Evolutionary conservation across 30 jellyfish, hydroid and myxozoan genomes (phyloP).

Genomic region (Catostylus mosaicus): DNA sequence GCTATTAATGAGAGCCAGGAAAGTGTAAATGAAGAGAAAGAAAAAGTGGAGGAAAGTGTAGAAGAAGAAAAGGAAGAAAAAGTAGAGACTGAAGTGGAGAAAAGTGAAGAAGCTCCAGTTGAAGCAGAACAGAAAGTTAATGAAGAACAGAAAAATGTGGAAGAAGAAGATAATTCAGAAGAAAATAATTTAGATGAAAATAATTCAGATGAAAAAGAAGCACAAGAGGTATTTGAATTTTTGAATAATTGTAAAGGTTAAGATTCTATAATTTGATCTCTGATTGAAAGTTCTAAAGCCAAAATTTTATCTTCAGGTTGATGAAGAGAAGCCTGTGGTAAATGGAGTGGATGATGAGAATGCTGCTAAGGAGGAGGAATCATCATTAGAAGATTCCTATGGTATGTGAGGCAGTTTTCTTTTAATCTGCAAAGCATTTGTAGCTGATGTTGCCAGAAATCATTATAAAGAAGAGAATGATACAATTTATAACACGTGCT

Average conservation of each 20-base stretch:
- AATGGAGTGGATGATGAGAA: constrained; percentile 8
- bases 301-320: too few relatives aligned
- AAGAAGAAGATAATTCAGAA: too few relatives aligned
- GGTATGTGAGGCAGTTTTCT: not conserved
- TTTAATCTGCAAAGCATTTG: too few relatives aligned
- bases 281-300: not conserved
- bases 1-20: not conserved
- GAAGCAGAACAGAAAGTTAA: not conserved
- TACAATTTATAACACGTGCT: too few relatives aligned
- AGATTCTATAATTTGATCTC: too few relatives aligned
- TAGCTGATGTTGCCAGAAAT: too few relatives aligned
- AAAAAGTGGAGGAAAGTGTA: constrained; percentile 1
- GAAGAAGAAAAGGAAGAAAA: constrained; percentile 32
- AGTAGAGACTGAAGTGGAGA: constrained; percentile 2
- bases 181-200: too few relatives aligned
- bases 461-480: too few relatives aligned
- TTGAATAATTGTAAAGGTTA: not conserved
- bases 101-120: constrained; percentile 2
- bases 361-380: not conserved
- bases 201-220: constrained; percentile 2
- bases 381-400: not conserved
- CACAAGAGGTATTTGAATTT: not conserved
- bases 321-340: constrained; percentile 16
- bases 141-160: not conserved
- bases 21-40: not conserved